These are phyloP conservation scores for Anas flavirostris DNA, from an alignment of 2,797 vertebrate genomes.

Conservation along the genomic window DNA sequence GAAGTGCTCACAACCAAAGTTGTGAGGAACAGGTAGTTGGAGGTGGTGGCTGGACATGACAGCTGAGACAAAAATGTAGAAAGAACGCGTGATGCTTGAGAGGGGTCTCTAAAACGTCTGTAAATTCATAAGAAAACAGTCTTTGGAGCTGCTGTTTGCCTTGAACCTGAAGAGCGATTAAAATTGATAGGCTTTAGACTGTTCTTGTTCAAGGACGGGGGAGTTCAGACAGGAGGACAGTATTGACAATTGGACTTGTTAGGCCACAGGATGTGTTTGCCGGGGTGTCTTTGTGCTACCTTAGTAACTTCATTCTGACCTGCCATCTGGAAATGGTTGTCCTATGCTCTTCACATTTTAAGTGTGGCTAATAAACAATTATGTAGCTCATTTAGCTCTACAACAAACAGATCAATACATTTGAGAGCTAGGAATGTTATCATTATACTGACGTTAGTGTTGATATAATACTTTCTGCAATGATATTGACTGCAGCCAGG, in stretches of 20 bases:
- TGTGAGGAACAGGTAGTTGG: rapidly evolving
- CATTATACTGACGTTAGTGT: neutral
- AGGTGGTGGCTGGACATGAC: neutral
- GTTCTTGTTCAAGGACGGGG: neutral
- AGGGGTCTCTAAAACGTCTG: neutral
- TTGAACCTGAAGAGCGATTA: neutral
- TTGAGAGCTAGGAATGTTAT: constrained; percentile 39
- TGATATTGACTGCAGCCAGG: constrained; percentile 46
- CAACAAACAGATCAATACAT: constrained; percentile 37
- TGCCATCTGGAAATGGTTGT: neutral
- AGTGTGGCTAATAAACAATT: constrained; percentile 8
- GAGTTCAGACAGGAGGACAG: neutral
- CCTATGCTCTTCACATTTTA: neutral
- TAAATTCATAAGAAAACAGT: neutral
- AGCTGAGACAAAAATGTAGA: neutral
- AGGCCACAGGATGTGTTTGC: neutral
- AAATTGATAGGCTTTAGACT: neutral
- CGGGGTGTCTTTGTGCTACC: neutral
- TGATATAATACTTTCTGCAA: constrained; percentile 43
- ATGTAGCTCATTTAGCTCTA: constrained; percentile 13
- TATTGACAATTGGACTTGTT: neutral
- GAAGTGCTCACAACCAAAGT: neutral
- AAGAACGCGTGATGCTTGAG: neutral
- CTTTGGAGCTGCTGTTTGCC: neutral
- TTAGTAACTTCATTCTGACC: neutral